Base-by-base conservation (phyloP, 2,113 vertebrate genomes). In the Labeo rohita region DNA sequence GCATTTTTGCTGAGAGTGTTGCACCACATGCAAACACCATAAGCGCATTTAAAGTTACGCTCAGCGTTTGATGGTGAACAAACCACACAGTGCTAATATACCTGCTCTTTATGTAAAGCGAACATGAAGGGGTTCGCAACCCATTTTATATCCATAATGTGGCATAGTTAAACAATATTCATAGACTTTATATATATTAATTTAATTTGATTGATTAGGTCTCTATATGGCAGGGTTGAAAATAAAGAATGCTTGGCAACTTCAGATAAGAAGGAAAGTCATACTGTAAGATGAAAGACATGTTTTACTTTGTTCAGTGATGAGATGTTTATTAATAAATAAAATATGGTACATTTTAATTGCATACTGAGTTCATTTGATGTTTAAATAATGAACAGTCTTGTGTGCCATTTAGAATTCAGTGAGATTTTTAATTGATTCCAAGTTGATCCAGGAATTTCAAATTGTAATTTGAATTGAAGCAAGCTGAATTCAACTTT, bases 1-100 rank as follows among this genome's bases (percentile, higher is more conserved):
- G 47, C 63, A 82, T 82, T 52, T 82, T 39, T 77, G 28, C 47
- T 80, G 63, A 66, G 50, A 74, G 74, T 54, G 36, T 87, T 84
- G 77, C 59, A 59, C 84, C 72, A 72, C 79, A 87, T 76, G 72
- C 84, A 89, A 84, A 79, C 84, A 83, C 49, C 56, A 47, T 54
- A 13, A 83, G 74, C 1, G 70, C 83, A 80, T 89, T 87, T 79
- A 72, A 86, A 87, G 39, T 79, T 63, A 54, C 47, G 50, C 59
- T 28, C 50, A 78, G 73, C 21, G 23, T 87, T 88, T 83, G 52
- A 72, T 83, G 68, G 8, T 13, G 18, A 18, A 65, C 63, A 52
- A 81, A 80, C 68, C 72, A 59, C 76, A 54, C 16, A 45, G 78
- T 70, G 54, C n/a, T 49, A 15, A 80, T 65, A 80, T 43, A 21